A percentile compares a stretch with the other conserved stretches of the same genome.
phyloP scores from a whole-genome alignment of 64 coral and sea anemone species.

The Montipora efflorescens region DNA sequence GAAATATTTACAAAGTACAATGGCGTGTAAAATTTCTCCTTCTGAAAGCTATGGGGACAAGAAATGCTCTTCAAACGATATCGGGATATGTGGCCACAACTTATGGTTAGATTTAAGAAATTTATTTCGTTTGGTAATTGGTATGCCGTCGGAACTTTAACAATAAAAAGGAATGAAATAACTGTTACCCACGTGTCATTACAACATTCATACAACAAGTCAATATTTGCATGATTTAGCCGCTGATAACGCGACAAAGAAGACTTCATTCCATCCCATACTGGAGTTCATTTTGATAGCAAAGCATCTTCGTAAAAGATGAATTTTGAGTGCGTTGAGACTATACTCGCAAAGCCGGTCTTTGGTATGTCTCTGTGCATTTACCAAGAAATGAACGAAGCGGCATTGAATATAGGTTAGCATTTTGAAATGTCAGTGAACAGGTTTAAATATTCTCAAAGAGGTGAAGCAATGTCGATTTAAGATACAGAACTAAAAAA shows the following conservation, averaged over 20 bases:
- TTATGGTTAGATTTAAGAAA: neutral
- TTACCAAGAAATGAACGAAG: neutral
- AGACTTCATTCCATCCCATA: neutral
- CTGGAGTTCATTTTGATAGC: neutral
- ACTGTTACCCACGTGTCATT: neutral
- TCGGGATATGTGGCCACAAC: neutral
- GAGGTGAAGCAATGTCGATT: too few relatives aligned
- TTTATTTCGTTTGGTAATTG: neutral
- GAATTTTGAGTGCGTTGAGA: neutral
- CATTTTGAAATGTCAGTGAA: neutral
- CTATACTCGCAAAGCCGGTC: neutral
- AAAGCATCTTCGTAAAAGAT: neutral
- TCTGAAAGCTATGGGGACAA: neutral
- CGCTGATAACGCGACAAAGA: neutral
- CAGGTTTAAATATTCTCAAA: too few relatives aligned
- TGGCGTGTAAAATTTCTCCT: neutral
- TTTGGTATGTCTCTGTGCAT: neutral
- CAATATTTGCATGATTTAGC: slow-evolving; percentile 41
- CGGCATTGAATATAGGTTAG: neutral
- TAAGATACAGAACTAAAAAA: too few relatives aligned
- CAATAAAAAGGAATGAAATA: neutral
- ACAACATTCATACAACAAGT: neutral
- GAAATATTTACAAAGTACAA: neutral
- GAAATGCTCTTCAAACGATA: neutral
- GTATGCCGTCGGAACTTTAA: neutral